These are phyloP conservation scores for Climacteris rufus DNA, from an alignment of 2,113 vertebrate genomes.

Conservation along the genomic window DNA sequence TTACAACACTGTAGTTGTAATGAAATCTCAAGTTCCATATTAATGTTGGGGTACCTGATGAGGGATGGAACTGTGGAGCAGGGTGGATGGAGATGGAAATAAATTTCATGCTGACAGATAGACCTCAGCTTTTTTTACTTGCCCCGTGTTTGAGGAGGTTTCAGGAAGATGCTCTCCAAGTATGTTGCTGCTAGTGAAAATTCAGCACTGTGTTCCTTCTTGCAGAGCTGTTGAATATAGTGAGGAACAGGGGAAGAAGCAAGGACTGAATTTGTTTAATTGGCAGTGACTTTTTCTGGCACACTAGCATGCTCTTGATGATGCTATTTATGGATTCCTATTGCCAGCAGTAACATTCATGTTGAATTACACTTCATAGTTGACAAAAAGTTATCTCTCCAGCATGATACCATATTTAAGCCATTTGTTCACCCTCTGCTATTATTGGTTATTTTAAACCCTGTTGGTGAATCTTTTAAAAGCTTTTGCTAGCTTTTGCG, in stretches of 20 bases:
- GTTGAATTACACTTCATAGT: slow-evolving; percentile 31
- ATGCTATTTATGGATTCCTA: neutral
- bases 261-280: neutral
- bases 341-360: slow-evolving; percentile 60
- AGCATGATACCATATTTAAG: slow-evolving; percentile 12
- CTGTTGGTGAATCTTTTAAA: neutral
- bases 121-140: neutral
- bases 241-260: neutral
- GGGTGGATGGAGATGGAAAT: neutral
- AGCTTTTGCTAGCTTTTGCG: neutral
- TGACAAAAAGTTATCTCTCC: slow-evolving; percentile 57
- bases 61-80: neutral
- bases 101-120: neutral
- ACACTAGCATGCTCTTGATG: neutral
- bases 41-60: rapidly evolving
- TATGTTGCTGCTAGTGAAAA: neutral
- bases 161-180: neutral
- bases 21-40: neutral
- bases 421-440: neutral
- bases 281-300: slow-evolving; percentile 28
- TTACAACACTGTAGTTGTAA: neutral
- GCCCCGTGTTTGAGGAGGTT: neutral
- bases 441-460: slow-evolving; percentile 7
- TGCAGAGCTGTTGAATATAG: neutral
- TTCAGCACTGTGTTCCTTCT: neutral